Evolutionary conservation across 2,888 invertebrate species (phyloP), one percentile per base, ranked within the genome.

Genomic region (Tachina fera): DNA sequence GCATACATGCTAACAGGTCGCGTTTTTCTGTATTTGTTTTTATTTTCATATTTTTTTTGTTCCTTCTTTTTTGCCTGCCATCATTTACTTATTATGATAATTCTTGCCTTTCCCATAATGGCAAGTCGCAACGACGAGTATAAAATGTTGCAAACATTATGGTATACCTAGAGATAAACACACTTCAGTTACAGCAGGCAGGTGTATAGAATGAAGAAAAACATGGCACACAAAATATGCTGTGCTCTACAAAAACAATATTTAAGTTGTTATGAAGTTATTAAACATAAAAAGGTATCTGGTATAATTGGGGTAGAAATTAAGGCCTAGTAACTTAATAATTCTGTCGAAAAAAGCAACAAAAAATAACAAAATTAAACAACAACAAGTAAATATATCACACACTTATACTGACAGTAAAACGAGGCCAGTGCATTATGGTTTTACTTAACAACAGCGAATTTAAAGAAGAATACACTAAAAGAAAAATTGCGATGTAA

Each of bases 1-100:
- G 82, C 65, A 83, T 86, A 86, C 85, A 86, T 86, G 85, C 85
- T 86, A 86, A 86, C 85, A 86, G 85, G 85, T 86, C 85, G 85
- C 82, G 79, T 75, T 83, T 83, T 82, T 83, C 80, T 63, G 22
- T 71, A 71, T 68, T 76, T 75, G 49, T 61, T 78, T 75, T 75
- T 11, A 68, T 68, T 22, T 45, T 49, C 9, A 11, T 43, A 19
- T 14, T 58, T 13, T 39, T 10, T 14, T 22, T n/a, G n/a, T n/a
- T n/a, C n/a, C n/a, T 49, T 71, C 43, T 51, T 70, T 74, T 31
- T 16, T 19, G 11, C 43, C 13, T 16, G 9, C 31, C 41, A 70
- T 31, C 45, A 53, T 68, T 61, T 75, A n/a, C 43, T 41, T 71
- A 19, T 41, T 71, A 19, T 22, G 14, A 31, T 63, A 49, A 39